Percentiles rank a stretch among this genome's conserved stretches.
These are phyloP conservation scores for Falco concolor DNA, from an alignment of 2,797 vertebrate genomes.

Conservation along the genomic window DNA sequence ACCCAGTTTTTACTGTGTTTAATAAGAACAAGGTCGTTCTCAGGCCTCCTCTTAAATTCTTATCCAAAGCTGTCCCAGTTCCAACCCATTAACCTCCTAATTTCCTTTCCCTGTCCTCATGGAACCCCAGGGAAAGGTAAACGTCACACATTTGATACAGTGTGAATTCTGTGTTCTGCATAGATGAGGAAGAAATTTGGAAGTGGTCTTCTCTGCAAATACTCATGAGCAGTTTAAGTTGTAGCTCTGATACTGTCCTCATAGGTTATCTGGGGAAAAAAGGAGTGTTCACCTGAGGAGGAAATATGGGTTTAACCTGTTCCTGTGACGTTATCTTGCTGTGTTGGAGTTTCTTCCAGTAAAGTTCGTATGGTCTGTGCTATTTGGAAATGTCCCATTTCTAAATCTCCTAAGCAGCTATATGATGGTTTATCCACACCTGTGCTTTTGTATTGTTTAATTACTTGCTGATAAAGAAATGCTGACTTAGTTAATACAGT, in stretches of 20 bases:
- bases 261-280: neutral
- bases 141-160: neutral
- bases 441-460: neutral
- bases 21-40: neutral
- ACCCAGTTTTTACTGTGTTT: neutral
- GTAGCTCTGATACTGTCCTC: neutral
- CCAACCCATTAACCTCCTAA: conserved; percentile 22
- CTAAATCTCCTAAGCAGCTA: neutral
- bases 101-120: conserved; percentile 1
- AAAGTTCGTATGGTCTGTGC: neutral
- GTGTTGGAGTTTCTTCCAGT: neutral
- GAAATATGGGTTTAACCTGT: neutral
- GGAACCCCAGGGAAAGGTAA: neutral
- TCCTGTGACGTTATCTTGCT: neutral
- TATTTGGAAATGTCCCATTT: neutral
- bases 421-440: neutral
- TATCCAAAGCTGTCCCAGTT: conserved; percentile 10
- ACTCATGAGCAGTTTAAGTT: neutral
- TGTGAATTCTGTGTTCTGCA: neutral
- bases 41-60: neutral
- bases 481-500: neutral
- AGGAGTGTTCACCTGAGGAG: neutral
- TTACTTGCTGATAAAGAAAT: neutral
- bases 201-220: neutral
- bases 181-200: neutral